Evolutionary conservation across 30 jellyfish, hydroid and myxozoan genomes (phyloP).

Genomic region (Turritopsis rubra): DNA sequence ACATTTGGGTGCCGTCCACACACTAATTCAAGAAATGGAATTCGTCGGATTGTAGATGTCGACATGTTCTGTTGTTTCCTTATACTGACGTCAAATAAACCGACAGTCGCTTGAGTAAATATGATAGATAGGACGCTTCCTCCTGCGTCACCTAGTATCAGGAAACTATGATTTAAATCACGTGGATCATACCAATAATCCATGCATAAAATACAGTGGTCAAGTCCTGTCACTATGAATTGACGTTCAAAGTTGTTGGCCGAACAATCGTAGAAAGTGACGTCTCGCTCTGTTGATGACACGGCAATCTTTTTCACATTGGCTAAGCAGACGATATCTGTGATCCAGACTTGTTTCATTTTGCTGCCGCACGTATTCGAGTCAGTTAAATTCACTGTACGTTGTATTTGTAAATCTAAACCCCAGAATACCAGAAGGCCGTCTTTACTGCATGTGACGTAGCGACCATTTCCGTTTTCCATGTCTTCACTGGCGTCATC

Average conservation of each 20-base stretch:
- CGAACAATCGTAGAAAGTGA: conserved; percentile 74
- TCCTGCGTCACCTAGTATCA: conserved; percentile 84
- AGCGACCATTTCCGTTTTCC: conserved; percentile 66
- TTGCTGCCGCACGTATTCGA: conserved; percentile 35
- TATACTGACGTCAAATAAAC: conserved; percentile 74
- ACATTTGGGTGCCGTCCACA: conserved; percentile 43
- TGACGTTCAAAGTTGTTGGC: conserved; percentile 80
- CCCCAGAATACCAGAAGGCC: conserved; percentile 86
- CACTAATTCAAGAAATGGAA: conserved; percentile 41
- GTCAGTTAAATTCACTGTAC: conserved; percentile 54
- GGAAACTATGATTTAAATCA: conserved; percentile 57
- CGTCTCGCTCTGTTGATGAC: conserved; percentile 83
- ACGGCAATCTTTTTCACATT: conserved; percentile 81
- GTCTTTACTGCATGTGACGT: conserved; percentile 81
- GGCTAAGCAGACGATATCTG: conserved; percentile 68
- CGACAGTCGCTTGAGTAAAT: conserved; percentile 73
- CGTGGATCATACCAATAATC: conserved; percentile 89
- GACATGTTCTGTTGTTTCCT: conserved; percentile 48
- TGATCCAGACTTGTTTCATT: conserved; percentile 70
- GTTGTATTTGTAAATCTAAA: conserved; percentile 49
- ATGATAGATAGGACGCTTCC: conserved; percentile 73
- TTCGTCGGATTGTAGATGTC: conserved; percentile 40
- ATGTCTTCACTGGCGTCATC: conserved; percentile 51
- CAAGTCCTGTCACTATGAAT: conserved; percentile 65
- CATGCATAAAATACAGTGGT: conserved; percentile 67